phyloP scores from a whole-genome alignment of 2,888 invertebrate genomes.

The Sialis lutaria region DNA sequence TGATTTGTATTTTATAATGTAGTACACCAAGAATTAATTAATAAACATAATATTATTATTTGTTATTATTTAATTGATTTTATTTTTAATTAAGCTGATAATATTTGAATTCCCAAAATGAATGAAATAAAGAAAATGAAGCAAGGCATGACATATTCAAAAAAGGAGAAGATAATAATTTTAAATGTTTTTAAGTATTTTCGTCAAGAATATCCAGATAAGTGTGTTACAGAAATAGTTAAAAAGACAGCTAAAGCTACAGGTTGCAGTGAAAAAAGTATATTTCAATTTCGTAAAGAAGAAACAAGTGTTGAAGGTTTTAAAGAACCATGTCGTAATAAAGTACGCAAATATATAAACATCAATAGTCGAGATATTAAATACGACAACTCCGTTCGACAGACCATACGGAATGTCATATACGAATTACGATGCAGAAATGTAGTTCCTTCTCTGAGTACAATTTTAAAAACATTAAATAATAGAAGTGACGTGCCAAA shows the following conservation, averaged over 20 bases:
- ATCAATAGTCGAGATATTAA: constrained; percentile 24
- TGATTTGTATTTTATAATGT: too few relatives aligned
- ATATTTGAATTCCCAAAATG: neutral
- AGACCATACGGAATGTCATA: constrained; percentile 21
- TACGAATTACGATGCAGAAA: constrained; percentile 21
- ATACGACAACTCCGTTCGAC: constrained; percentile 21
- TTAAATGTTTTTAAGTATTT: constrained; percentile 26
- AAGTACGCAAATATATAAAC: constrained; percentile 22
- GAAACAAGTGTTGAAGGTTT: constrained; percentile 23
- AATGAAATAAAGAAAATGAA: constrained; percentile 24
- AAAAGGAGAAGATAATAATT: constrained; percentile 25
- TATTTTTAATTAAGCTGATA: too few relatives aligned
- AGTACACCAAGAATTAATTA: too few relatives aligned
- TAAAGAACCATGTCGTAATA: constrained; percentile 22
- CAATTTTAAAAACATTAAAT: constrained; percentile 21
- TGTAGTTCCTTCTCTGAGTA: constrained; percentile 21
- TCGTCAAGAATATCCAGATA: constrained; percentile 18
- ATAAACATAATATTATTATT: too few relatives aligned
- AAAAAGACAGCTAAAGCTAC: constrained; percentile 23
- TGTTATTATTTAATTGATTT: too few relatives aligned
- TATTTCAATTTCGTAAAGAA: constrained; percentile 25
- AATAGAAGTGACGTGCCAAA: constrained; percentile 18
- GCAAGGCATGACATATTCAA: constrained; percentile 25
- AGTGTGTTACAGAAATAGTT: constrained; percentile 22
- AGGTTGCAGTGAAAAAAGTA: constrained; percentile 25